These are phyloP conservation scores for Drosophila setosimentum DNA, from an alignment of 2,888 invertebrate genomes.

Conservation along the genomic window DNA sequence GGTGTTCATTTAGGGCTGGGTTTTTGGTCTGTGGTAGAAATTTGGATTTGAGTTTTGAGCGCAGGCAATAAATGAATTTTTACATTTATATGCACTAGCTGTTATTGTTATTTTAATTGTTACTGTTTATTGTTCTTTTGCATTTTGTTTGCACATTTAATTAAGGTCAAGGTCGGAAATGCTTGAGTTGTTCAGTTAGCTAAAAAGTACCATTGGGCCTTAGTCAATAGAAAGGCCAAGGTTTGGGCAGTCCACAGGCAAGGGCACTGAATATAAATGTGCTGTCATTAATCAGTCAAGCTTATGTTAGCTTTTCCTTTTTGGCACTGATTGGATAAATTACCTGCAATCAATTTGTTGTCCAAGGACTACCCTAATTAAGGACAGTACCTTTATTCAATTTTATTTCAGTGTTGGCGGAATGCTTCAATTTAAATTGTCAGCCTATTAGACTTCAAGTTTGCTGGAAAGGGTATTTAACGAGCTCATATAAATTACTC, in stretches of 20 bases:
- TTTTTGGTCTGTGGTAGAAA: conserved; percentile 34
- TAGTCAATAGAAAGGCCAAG: conserved; percentile 46
- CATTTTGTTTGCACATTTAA: conserved; percentile 48
- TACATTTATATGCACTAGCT: conserved; percentile 28
- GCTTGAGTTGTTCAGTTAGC: conserved; percentile 59
- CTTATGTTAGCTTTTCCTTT: conserved; percentile 11
- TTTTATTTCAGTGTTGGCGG: background rate
- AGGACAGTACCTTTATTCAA: background rate
- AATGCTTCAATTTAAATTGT: background rate
- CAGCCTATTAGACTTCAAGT: background rate
- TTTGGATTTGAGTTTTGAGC: conserved; percentile 18
- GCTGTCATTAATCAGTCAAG: conserved; percentile 38
- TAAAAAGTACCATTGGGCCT: conserved; percentile 5
- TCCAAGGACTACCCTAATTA: conserved; percentile 1
- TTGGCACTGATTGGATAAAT: conserved; percentile 4
- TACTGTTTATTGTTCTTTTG: conserved; percentile 1
- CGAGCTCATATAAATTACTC: background rate
- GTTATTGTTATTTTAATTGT: conserved; percentile 3
- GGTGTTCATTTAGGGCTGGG: conserved; percentile 6
- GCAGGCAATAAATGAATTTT: conserved; percentile 36
- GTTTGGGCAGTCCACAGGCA: conserved; percentile 12
- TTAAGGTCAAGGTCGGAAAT: conserved; percentile 62
- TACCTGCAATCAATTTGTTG: conserved; percentile 3
- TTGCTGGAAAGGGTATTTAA: background rate
- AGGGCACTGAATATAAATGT: conserved; percentile 17